Evolutionary conservation across 2,113 vertebrate genomes (phyloP).

Genomic region (Kryptolebias marmoratus): DNA sequence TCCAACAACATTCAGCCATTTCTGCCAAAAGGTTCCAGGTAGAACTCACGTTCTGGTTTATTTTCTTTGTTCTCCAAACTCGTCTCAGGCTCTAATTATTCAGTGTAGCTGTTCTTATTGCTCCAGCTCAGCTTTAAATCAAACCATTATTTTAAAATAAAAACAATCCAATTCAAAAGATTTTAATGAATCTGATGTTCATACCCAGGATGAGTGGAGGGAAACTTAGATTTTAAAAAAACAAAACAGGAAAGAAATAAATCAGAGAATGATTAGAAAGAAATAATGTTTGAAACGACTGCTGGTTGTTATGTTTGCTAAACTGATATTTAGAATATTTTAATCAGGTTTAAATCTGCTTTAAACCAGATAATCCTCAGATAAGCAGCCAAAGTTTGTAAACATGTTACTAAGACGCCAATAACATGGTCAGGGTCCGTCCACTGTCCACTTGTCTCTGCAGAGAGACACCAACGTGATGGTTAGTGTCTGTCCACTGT

Average conservation of each 20-base stretch:
- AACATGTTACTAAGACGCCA: slow-evolving; percentile 5
- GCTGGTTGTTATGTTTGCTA: slow-evolving; percentile 2
- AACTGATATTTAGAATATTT: not conserved
- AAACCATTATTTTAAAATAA: no score
- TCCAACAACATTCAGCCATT: no score
- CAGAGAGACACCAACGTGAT: not conserved
- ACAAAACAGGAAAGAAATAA: not conserved
- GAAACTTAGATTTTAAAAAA: not conserved
- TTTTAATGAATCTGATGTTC: no score
- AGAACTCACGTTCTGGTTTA: not conserved
- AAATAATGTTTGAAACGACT: slow-evolving; percentile 4
- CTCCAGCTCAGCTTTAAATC: no score
- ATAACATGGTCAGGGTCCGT: no score
- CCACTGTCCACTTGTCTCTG: not conserved
- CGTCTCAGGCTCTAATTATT: not conserved
- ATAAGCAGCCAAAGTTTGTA: slow-evolving; percentile 2
- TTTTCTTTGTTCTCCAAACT: not conserved
- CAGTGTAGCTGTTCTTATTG: no score
- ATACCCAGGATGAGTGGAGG: no score
- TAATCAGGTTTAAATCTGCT: not conserved
- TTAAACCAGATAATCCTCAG: slow-evolving; percentile 26
- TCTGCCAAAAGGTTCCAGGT: not conserved
- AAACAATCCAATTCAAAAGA: no score
- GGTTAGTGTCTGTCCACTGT: no score
- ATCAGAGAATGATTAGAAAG: not conserved